Percentiles rank a stretch among this genome's conserved stretches.
Conservation (phyloP, 2,888 invertebrate genomes). For the Tricholauxania praeusta region DNA sequence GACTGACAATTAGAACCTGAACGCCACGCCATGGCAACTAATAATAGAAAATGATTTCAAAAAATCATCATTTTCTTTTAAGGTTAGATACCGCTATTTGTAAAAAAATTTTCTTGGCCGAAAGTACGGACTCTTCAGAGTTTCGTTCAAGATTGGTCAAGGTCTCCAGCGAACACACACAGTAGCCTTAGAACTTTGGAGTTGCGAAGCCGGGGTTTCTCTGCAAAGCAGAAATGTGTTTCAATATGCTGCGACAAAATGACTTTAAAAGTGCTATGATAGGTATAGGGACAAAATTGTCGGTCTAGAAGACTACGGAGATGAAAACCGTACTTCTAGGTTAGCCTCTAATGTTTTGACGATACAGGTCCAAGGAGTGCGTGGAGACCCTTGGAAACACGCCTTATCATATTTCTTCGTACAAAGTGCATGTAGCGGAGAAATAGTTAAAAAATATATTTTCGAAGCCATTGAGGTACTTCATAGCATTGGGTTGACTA, state of each 20-base stretch:
- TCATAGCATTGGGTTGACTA: not conserved
- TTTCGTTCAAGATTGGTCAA: conserved; percentile 7
- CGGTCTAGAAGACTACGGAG: conserved; percentile 26
- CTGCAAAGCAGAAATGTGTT: not conserved
- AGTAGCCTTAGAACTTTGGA: conserved; percentile 20
- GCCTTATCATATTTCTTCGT: not conserved
- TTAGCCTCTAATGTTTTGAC: not conserved
- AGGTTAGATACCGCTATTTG: not conserved
- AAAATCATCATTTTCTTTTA: no score
- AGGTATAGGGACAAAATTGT: conserved; percentile 5
- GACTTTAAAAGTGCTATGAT: not conserved
- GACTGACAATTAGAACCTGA: no score
- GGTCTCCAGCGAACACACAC: not conserved
- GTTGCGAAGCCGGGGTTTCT: conserved; percentile 15
- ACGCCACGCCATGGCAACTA: no score
- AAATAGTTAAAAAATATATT: not conserved
- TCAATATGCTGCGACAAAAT: conserved; percentile 3
- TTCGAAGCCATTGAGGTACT: not conserved
- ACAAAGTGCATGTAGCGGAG: not conserved
- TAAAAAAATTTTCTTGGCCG: not conserved
- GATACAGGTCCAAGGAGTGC: not conserved
- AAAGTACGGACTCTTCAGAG: not conserved
- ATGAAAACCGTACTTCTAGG: conserved; percentile 13
- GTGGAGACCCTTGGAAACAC: not conserved
- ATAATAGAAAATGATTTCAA: no score